Base-by-base conservation (phyloP, 1,140 invertebrate genomes). In the Phymastichus coffea region DNA sequence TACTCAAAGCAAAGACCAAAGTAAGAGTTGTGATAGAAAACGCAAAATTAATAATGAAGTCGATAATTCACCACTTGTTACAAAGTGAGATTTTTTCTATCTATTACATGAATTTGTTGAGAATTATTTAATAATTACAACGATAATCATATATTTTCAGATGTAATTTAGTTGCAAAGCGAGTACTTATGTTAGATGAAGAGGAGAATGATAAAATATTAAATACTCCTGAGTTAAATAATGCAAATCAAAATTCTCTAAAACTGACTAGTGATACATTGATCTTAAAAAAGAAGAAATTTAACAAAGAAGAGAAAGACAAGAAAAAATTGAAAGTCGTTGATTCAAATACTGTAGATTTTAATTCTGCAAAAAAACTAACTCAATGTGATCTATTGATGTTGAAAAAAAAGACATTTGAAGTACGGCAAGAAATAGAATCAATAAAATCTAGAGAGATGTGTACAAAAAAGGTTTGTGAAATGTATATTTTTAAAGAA, bases 401-500 rank as follows among this genome's bases (percentile, higher is more conserved):
- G 4, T 51, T 62, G 23, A 62, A 62, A 25, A 51, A 40, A 52
- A 51, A 47, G 52, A 57, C 57, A 52, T 62, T 62, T 57, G 48
- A 57, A 23, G 23, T 52, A 30, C 26, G 54, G 3, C 53, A 62
- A 49, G 60, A 57, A 15, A 12, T 62, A 38, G 48, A 62, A 44
- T 40, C 46, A 22, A 26, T 62, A 26, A 57, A 62, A 53, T 62
- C 60, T 52, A 51, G 40, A 52, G 47, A 52, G 19, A n/a, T 15
- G n/a, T 62, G 60, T 19, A 12, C 26, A 22, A 56, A 62, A 52
- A 62, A 62, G 54, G 60, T 62, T 44, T 15, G 37, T 40, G 15
- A 19, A n/a, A 8, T 40, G 15, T 7, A 44, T 44, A n/a, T 12
- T 52, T 20, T 33, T 33, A 35, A 17, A 19, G 15, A 25, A 12